These are phyloP conservation scores for Watsonalla binaria DNA, from an alignment of 2,888 invertebrate species.

Conservation along the genomic window DNA sequence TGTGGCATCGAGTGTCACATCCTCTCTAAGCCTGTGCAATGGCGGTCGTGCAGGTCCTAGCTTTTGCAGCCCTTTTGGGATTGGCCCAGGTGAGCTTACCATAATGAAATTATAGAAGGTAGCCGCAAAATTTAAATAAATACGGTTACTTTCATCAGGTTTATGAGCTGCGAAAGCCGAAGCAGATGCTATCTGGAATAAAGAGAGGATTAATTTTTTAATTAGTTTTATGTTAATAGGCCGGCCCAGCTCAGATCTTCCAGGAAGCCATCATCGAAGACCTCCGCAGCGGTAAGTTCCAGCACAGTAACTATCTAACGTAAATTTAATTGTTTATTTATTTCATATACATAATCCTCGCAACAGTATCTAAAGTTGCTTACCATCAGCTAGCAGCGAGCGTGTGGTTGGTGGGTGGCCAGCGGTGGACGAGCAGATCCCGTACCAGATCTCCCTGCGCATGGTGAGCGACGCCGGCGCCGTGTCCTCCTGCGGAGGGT, in stretches of 20 bases:
- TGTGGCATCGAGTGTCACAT: not conserved
- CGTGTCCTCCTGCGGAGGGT: slow-evolving; percentile 44
- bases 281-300: slow-evolving; percentile 13
- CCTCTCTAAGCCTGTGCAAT: not conserved
- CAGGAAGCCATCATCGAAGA: slow-evolving; percentile 1
- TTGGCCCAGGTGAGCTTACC: not conserved
- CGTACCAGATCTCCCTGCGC: slow-evolving; percentile 41
- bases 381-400: slow-evolving; percentile 4
- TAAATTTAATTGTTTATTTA: too few relatives aligned
- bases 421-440: slow-evolving; percentile 43
- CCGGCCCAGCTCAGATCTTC: not conserved
- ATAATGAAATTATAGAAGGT: not conserved
- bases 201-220: too few relatives aligned
- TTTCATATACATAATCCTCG: too few relatives aligned
- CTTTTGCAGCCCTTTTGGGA: not conserved
- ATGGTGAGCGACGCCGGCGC: slow-evolving; percentile 34
- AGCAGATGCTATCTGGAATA: too few relatives aligned
- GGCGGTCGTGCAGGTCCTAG: not conserved
- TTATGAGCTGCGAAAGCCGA: too few relatives aligned
- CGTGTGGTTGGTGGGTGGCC: slow-evolving; percentile 34
- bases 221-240: not conserved
- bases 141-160: not conserved
- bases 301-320: not conserved
- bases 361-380: not conserved
- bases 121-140: too few relatives aligned